phyloP scores from a whole-genome alignment of 2,888 invertebrate genomes.

The Apotomis capreana region DNA sequence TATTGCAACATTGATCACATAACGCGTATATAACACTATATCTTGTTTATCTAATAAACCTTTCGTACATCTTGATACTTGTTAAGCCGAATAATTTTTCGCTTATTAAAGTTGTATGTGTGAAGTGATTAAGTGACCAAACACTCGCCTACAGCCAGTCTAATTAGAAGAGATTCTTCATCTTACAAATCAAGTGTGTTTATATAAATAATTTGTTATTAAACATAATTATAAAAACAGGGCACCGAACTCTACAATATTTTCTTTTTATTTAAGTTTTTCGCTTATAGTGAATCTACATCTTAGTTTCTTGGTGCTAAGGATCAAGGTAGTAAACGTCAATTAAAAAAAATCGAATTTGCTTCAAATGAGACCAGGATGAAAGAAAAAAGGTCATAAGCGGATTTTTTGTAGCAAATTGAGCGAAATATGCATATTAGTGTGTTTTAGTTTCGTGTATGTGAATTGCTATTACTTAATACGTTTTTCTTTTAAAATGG shows the following conservation, averaged over 20 bases:
- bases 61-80: not conserved
- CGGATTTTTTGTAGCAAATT: not conserved
- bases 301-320: constrained; percentile 39
- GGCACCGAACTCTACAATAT: constrained; percentile 52
- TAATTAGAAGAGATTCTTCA: constrained; percentile 26
- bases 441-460: not conserved
- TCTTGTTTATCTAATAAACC: constrained; percentile 1
- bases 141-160: constrained; percentile 15
- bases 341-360: constrained; percentile 48
- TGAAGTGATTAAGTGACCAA: constrained; percentile 7
- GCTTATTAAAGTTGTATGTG: not conserved
- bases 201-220: constrained; percentile 59
- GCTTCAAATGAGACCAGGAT: constrained; percentile 52
- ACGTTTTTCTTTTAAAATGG: constrained; percentile 10
- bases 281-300: constrained; percentile 6
- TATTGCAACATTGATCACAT: constrained; percentile 20
- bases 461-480: not conserved
- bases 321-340: constrained; percentile 44
- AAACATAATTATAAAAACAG: constrained; percentile 50
- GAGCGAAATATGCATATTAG: too few relatives aligned
- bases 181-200: constrained; percentile 27
- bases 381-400: constrained; percentile 2
- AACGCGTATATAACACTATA: constrained; percentile 9
- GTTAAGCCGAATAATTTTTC: too few relatives aligned
- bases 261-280: constrained; percentile 11